These are phyloP conservation scores for Megaceryle torquata DNA, from an alignment of 2,113 vertebrate species.

Conservation along the genomic window DNA sequence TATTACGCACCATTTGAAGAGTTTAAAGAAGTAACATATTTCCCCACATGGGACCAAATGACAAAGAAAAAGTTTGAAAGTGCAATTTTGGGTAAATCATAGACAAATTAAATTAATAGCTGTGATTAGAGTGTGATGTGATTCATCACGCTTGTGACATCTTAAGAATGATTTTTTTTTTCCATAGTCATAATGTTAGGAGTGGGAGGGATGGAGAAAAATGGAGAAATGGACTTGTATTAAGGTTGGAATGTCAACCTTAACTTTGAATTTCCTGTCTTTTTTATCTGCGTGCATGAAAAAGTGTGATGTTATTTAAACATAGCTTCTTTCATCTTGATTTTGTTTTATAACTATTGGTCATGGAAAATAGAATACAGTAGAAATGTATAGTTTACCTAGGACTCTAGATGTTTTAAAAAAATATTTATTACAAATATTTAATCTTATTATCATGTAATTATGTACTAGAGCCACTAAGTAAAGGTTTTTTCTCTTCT, in stretches of 20 bases:
- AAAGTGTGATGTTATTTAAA: constrained; percentile 29
- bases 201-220: background rate
- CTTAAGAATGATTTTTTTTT: constrained; percentile 14
- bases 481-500: background rate
- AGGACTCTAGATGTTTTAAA: background rate
- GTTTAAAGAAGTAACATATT: constrained; percentile 3
- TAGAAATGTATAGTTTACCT: background rate
- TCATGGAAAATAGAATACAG: background rate
- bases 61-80: background rate
- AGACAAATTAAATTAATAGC: constrained; percentile 17
- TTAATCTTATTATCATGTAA: background rate
- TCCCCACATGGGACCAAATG: background rate
- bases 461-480: background rate
- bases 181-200: constrained; percentile 13
- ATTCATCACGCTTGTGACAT: background rate
- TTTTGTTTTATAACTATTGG: background rate
- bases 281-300: constrained; percentile 20
- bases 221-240: background rate
- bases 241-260: constrained; percentile 18
- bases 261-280: constrained; percentile 37
- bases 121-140: background rate
- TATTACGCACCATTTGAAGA: background rate
- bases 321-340: background rate
- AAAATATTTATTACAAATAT: background rate
- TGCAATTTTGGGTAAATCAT: background rate